These are phyloP conservation scores for Cyclina sinensis DNA, from an alignment of 1,140 invertebrate genomes.

Conservation along the genomic window DNA sequence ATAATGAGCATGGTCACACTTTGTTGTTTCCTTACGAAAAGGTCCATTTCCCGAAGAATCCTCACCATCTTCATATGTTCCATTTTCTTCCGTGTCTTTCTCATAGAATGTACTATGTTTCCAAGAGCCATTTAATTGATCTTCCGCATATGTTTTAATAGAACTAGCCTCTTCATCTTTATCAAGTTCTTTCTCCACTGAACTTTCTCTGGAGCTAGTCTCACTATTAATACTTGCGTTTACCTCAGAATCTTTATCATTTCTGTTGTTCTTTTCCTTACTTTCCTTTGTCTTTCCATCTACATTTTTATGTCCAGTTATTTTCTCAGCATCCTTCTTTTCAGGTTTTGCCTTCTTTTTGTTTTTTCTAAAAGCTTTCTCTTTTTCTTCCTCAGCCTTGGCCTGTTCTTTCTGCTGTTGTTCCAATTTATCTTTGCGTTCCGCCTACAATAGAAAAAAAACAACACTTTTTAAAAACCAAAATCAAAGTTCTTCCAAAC, in stretches of 20 bases:
- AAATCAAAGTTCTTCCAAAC: no score
- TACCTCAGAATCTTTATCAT: background rate
- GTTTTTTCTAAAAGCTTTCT: background rate
- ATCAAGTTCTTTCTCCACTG: slow-evolving; percentile 10
- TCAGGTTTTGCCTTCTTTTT: background rate
- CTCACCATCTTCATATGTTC: background rate
- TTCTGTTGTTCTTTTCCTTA: background rate
- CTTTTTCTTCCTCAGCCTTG: background rate
- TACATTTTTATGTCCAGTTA: background rate
- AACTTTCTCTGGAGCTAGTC: background rate
- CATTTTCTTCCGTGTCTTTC: background rate
- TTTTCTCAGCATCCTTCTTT: background rate
- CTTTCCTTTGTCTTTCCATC: background rate
- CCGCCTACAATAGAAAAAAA: background rate
- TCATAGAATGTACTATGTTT: background rate
- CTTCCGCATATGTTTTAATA: background rate
- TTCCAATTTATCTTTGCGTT: slow-evolving; percentile 2
- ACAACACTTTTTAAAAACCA: no score
- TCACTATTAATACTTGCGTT: background rate
- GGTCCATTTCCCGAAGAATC: background rate
- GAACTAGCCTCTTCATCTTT: background rate
- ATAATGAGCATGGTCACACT: slow-evolving; percentile 15
- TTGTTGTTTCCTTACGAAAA: background rate
- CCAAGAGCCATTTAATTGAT: background rate
- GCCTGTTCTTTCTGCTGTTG: background rate